phyloP scores from a whole-genome alignment of 1,140 invertebrate species.

The Oryctes rhinoceros region DNA sequence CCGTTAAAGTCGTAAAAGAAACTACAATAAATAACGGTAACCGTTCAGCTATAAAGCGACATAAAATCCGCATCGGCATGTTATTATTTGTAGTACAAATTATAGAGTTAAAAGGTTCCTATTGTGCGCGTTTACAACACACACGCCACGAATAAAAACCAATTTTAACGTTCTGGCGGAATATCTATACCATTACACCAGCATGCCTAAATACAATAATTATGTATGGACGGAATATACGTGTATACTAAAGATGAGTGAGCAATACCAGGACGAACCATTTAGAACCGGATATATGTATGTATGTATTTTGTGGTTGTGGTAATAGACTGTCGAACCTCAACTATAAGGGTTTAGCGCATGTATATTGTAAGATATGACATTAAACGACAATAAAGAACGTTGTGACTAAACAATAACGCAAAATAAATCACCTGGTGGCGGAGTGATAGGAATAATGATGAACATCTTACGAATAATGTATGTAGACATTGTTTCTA shows the following conservation, averaged over 20 bases:
- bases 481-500: no score
- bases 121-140: conserved; percentile 7
- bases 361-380: no score
- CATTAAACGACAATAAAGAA: no score
- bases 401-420: no score
- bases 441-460: no score
- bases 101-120: conserved; percentile 10
- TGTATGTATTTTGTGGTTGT: background rate
- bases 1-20: conserved; percentile 1
- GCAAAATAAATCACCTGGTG: no score
- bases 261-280: background rate
- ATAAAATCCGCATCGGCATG: conserved; percentile 4
- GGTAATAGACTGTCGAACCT: background rate
- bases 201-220: background rate
- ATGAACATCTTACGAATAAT: no score
- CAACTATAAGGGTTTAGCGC: background rate
- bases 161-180: background rate
- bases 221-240: background rate
- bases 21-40: conserved; percentile 12
- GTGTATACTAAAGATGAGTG: background rate
- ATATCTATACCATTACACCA: background rate
- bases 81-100: conserved; percentile 7
- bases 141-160: background rate
- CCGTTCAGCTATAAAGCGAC: conserved; percentile 13
- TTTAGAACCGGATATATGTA: background rate